These are phyloP conservation scores for Deilephila elpenor DNA, from an alignment of 2,888 invertebrate genomes.

Conservation along the genomic window DNA sequence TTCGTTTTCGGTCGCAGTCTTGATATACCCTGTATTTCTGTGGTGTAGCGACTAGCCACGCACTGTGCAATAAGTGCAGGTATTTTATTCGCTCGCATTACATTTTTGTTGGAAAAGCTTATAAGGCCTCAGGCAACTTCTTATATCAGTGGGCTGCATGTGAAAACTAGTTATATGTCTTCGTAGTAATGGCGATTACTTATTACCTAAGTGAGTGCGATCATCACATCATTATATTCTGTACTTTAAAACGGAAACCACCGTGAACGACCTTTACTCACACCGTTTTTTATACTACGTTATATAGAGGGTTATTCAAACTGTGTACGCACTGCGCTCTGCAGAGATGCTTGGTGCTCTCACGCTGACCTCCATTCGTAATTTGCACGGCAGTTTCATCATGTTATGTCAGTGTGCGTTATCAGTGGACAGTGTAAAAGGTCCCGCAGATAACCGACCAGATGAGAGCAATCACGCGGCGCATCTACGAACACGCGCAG, in stretches of 20 bases:
- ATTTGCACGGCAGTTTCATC: conserved; percentile 22
- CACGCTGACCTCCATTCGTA: conserved; percentile 15
- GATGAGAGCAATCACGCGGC: conserved; percentile 24
- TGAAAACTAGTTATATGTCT: too few species aligned
- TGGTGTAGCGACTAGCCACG: too few species aligned
- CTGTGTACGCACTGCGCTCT: background rate
- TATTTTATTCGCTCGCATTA: too few species aligned
- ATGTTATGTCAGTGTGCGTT: conserved; percentile 22
- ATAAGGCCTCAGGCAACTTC: too few species aligned
- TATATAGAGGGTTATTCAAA: background rate
- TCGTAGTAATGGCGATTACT: too few species aligned
- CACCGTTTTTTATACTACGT: background rate
- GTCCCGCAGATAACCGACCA: conserved; percentile 26
- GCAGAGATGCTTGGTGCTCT: background rate
- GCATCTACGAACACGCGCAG: background rate
- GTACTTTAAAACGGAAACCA: background rate
- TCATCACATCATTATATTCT: too few species aligned
- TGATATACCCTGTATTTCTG: too few species aligned
- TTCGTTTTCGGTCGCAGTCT: too few species aligned
- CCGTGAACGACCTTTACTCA: background rate
- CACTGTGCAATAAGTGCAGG: too few species aligned
- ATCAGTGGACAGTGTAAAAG: conserved; percentile 16
- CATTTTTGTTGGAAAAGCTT: too few species aligned
- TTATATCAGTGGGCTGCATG: too few species aligned
- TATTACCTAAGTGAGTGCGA: too few species aligned